Evolutionary conservation across 2,797 vertebrate genomes (phyloP).

Genomic region (Tadarida brasiliensis): DNA sequence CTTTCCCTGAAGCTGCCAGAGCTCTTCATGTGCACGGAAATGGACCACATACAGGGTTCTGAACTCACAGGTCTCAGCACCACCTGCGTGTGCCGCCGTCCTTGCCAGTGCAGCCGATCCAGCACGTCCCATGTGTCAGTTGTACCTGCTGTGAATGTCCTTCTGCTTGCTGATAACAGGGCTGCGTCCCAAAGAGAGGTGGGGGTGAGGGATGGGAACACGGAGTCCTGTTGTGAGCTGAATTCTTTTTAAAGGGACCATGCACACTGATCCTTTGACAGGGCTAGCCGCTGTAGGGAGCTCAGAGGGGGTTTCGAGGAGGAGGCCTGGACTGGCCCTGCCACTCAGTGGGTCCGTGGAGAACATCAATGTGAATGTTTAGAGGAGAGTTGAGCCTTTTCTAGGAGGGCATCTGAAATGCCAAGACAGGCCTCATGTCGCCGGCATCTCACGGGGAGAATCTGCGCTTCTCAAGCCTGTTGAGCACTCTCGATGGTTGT

Average conservation of each 20-base stretch:
- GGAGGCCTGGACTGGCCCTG: neutral
- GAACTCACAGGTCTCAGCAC: slow-evolving; percentile 82
- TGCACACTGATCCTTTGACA: slow-evolving; percentile 77
- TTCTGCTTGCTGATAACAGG: slow-evolving; percentile 84
- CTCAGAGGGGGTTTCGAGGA: neutral
- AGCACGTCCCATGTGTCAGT: slow-evolving; percentile 84
- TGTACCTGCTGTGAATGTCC: slow-evolving; percentile 87
- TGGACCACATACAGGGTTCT: slow-evolving; percentile 82
- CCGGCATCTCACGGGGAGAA: accelerated
- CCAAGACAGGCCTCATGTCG: neutral
- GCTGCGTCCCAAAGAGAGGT: slow-evolving; percentile 84
- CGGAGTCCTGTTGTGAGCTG: slow-evolving; percentile 82
- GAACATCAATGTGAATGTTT: slow-evolving; percentile 11
- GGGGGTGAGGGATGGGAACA: slow-evolving; percentile 73
- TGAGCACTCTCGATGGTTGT: neutral
- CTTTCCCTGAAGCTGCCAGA: slow-evolving; percentile 59
- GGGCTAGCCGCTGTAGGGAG: slow-evolving; percentile 68
- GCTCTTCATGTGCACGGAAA: slow-evolving; percentile 81
- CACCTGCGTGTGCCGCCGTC: slow-evolving; percentile 82
- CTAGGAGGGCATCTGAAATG: neutral
- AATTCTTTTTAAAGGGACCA: slow-evolving; percentile 83
- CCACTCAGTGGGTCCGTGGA: neutral
- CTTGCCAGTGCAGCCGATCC: slow-evolving; percentile 81
- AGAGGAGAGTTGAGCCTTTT: slow-evolving; percentile 28
- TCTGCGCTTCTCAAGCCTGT: neutral